A percentile compares a stretch with the other conserved stretches of the same genome.
These are phyloP conservation scores for Neosilurus hyrtlii DNA, from an alignment of 2,797 vertebrate species.

Conservation along the genomic window DNA sequence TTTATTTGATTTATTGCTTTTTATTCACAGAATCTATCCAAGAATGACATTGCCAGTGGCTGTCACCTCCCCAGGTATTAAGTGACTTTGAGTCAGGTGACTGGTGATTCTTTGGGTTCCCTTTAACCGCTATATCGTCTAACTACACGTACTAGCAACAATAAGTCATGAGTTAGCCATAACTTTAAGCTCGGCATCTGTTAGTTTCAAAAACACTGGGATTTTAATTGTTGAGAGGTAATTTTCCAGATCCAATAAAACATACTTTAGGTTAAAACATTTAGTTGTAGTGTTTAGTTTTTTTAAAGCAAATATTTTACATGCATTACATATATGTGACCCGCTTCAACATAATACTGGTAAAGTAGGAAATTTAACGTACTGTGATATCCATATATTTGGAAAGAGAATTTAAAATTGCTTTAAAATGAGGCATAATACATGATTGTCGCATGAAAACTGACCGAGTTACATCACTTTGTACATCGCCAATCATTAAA, in stretches of 20 bases:
- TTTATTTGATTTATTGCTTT: background rate
- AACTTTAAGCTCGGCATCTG: background rate
- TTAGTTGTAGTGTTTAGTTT: too few relatives aligned
- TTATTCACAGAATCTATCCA: constrained; percentile 62
- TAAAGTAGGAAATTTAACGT: too few relatives aligned
- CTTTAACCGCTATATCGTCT: background rate
- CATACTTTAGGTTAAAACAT: too few relatives aligned
- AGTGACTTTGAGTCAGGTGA: background rate
- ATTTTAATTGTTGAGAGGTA: background rate
- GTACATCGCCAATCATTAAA: too few relatives aligned
- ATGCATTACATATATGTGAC: too few relatives aligned
- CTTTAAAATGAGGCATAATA: too few relatives aligned
- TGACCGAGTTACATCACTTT: too few relatives aligned
- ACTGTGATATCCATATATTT: too few relatives aligned
- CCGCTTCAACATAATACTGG: too few relatives aligned
- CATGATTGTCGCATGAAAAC: too few relatives aligned
- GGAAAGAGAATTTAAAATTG: too few relatives aligned
- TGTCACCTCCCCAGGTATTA: constrained; percentile 80
- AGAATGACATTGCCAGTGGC: constrained; percentile 82
- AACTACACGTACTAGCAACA: background rate
- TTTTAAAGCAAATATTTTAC: too few relatives aligned
- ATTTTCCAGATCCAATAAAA: background rate
- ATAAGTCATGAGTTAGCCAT: background rate
- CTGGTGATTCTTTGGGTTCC: background rate
- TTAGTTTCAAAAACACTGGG: background rate